phyloP scores from a whole-genome alignment of 2,797 vertebrate species.

The Megalops cyprinoides region DNA sequence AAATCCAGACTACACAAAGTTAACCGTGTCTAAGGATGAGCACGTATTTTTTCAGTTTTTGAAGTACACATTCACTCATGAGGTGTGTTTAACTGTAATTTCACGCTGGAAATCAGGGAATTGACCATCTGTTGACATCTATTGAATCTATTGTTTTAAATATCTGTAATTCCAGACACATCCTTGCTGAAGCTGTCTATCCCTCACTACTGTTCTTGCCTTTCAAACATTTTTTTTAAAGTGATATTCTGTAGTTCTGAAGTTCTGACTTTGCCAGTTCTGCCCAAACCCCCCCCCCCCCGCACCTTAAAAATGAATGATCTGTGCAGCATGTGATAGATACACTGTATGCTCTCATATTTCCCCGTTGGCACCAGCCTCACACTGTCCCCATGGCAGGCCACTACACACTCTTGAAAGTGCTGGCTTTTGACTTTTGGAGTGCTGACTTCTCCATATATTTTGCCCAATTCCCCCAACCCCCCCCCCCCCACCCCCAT shows the following conservation, averaged over 20 bases:
- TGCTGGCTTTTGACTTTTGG: conserved; percentile 64
- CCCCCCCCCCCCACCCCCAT: not conserved
- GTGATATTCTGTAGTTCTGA: too few species aligned
- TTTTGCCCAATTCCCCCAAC: conserved; percentile 28
- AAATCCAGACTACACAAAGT: not conserved
- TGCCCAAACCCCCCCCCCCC: conserved; percentile 8
- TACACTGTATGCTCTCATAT: conserved; percentile 41
- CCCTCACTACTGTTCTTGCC: conserved; percentile 18
- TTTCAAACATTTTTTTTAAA: conserved; percentile 34
- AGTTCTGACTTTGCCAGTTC: conserved; percentile 46
- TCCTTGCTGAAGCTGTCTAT: conserved; percentile 2
- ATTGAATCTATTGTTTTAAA: conserved; percentile 45
- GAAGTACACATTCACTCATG: not conserved
- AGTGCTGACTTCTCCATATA: conserved; percentile 70
- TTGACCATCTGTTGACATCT: not conserved
- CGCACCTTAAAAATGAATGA: conserved; percentile 31
- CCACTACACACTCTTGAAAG: conserved; percentile 56
- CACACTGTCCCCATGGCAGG: conserved; percentile 51
- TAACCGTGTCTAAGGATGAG: not conserved
- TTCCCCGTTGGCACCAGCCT: conserved; percentile 44
- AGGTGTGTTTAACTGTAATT: not conserved
- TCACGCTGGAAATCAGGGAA: not conserved
- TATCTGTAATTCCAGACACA: not conserved
- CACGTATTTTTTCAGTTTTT: not conserved
- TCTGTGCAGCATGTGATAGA: conserved; percentile 54